These are phyloP conservation scores for Smutsia temminckii DNA, from an alignment of 2,797 vertebrate species.

Conservation along the genomic window DNA sequence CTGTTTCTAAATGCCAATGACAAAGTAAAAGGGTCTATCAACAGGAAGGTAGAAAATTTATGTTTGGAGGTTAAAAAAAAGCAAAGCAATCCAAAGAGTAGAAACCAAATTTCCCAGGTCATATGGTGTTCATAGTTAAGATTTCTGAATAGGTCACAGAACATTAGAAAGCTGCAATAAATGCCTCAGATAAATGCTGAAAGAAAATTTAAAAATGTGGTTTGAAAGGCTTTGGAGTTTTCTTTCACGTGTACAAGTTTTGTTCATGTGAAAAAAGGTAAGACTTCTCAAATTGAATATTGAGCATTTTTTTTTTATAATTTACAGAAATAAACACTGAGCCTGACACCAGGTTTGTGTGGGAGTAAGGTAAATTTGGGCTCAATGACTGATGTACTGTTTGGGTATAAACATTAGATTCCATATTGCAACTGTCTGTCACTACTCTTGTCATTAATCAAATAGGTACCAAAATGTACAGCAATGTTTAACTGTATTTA, in stretches of 20 bases:
- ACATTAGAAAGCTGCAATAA: slow-evolving; percentile 61
- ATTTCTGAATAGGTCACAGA: background rate
- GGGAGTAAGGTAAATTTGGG: slow-evolving; percentile 76
- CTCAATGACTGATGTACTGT: slow-evolving; percentile 71
- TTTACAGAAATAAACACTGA: slow-evolving; percentile 70
- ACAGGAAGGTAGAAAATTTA: slow-evolving; percentile 68
- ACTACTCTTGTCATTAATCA: slow-evolving; percentile 74
- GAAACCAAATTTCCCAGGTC: slow-evolving; percentile 58
- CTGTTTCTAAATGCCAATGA: slow-evolving; percentile 74
- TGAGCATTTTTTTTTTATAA: slow-evolving; percentile 59
- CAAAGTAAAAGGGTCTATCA: slow-evolving; percentile 67
- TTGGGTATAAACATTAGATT: slow-evolving; percentile 74
- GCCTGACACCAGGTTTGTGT: slow-evolving; percentile 58
- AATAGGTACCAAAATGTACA: slow-evolving; percentile 71
- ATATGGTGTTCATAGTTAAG: background rate
- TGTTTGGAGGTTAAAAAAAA: slow-evolving; percentile 64
- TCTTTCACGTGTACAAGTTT: slow-evolving; percentile 6
- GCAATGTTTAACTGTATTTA: slow-evolving; percentile 63
- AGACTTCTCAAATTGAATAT: slow-evolving; percentile 51
- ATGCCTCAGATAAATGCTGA: slow-evolving; percentile 53
- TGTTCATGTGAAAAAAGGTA: slow-evolving; percentile 37
- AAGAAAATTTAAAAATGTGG: background rate
- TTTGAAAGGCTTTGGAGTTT: slow-evolving; percentile 7
- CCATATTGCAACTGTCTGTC: slow-evolving; percentile 78
- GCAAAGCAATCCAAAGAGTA: slow-evolving; percentile 61